These are phyloP conservation scores for Perizoma flavofasciatum DNA, from an alignment of 2,888 invertebrate genomes.

Conservation along the genomic window DNA sequence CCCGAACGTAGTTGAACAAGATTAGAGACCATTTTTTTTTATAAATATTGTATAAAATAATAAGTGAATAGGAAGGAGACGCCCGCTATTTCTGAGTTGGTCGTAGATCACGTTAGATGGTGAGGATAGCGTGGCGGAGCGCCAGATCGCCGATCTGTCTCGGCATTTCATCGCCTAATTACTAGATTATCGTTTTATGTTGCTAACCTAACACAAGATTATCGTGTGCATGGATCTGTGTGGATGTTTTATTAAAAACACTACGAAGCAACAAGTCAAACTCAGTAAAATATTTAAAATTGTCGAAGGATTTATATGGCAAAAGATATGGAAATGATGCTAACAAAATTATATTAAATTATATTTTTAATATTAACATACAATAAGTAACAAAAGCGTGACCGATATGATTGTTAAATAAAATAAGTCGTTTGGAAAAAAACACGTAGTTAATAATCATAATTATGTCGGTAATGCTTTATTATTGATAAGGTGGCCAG, in stretches of 20 bases:
- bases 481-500: no score
- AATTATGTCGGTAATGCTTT: no score
- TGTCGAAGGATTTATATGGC: no score
- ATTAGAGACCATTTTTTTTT: slow-evolving; percentile 1
- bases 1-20: slow-evolving; percentile 20
- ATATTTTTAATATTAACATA: no score
- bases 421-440: no score
- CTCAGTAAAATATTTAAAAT: no score
- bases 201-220: slow-evolving; percentile 44
- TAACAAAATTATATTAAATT: no score
- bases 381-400: no score
- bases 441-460: no score
- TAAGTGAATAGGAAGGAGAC: slow-evolving; percentile 37
- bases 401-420: no score
- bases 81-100: slow-evolving; percentile 55
- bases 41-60: slow-evolving; percentile 9
- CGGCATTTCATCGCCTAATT: slow-evolving; percentile 67
- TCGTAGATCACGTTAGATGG: slow-evolving; percentile 78
- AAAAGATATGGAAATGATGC: no score
- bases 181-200: slow-evolving; percentile 54
- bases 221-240: slow-evolving; percentile 33
- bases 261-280: background rate
- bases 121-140: slow-evolving; percentile 71
- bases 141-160: slow-evolving; percentile 73
- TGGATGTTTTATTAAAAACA: slow-evolving; percentile 9